Evolutionary conservation across 2,888 invertebrate genomes (phyloP), one percentile per base, ranked within the genome.

Genomic region (Sesia bembeciformis): DNA sequence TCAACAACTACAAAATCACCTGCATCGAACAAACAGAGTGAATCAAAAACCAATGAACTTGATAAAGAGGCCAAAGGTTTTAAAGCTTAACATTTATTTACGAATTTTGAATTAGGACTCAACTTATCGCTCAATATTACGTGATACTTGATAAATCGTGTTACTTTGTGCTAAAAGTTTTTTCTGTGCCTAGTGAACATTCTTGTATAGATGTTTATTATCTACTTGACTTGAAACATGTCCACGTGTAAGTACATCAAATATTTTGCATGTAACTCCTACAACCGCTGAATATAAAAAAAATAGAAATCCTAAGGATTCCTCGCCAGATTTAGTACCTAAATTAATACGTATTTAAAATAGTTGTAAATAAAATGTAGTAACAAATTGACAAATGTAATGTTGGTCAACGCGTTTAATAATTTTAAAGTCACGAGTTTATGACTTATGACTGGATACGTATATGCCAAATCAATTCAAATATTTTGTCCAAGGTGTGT

Each of bases 51-150:
- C 53, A 68, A 59, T 53, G 70, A 70, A 56, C 51, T 60, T 52
- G 65, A 62, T 57, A 73, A 70, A 55, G 63, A 62, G 53, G 60
- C 42, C 53, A 72, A 72, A 62, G 57, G 50, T 60, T 56, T 52
- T 51, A 56, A 55, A 38, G 40, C 51, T 53, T 52, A 57, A 54
- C 53, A 51, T 42, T 38, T 52, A 54, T 53, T 55, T 54, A 62
- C 57, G 54, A 60, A 61, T 59, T 62, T 52, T 62, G 60, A 53
- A 57, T 60, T 72, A 72, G 65, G 58, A 65, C 61, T 60, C 64
- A 66, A 72, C 57, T 65, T 64, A 62, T 62, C 59, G 78, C 78
- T 78, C 78, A 78, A 78, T 64, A 66, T 66, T 69, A 72, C 67
- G 69, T 68, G 68, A 68, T 78, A 76, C 57, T 63, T 60, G 7